Evolutionary conservation across 2,113 vertebrate species (phyloP).

Genomic region (Pteruthius melanotis): DNA sequence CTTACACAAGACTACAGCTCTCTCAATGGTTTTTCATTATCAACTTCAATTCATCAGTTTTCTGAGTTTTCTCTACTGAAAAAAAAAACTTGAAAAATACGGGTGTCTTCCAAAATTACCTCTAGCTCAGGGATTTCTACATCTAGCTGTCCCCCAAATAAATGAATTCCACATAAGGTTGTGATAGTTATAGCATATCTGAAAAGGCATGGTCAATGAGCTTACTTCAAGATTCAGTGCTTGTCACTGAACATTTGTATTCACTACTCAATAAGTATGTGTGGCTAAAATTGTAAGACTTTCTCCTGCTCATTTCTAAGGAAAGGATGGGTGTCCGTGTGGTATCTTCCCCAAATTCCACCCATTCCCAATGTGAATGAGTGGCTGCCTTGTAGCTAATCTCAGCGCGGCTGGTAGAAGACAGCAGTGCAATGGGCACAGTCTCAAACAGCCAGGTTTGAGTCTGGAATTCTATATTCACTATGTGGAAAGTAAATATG

Average conservation of each 20-base stretch:
- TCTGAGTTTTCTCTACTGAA: not conserved
- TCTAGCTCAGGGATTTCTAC: not conserved
- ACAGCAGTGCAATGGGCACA: not conserved
- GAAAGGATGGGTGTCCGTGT: not conserved
- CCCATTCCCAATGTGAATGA: accelerated
- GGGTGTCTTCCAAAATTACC: not conserved
- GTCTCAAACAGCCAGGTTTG: not conserved
- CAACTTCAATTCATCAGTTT: not conserved
- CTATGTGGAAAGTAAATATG: not conserved
- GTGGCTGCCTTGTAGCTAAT: not conserved
- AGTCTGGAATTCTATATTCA: not conserved
- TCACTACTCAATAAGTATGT: not conserved
- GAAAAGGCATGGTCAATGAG: not conserved
- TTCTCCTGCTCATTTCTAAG: not conserved
- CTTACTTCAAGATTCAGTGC: not conserved
- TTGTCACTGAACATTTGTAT: not conserved
- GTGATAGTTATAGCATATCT: not conserved
- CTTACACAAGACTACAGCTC: not conserved
- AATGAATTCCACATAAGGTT: not conserved
- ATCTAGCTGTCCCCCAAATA: not conserved
- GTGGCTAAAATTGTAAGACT: not conserved
- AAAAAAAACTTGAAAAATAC: not conserved
- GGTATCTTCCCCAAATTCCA: not conserved
- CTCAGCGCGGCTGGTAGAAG: not conserved
- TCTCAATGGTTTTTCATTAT: not conserved